Conservation (phyloP, 2,113 vertebrate genomes). For the Rhinolophus sinicus region DNA sequence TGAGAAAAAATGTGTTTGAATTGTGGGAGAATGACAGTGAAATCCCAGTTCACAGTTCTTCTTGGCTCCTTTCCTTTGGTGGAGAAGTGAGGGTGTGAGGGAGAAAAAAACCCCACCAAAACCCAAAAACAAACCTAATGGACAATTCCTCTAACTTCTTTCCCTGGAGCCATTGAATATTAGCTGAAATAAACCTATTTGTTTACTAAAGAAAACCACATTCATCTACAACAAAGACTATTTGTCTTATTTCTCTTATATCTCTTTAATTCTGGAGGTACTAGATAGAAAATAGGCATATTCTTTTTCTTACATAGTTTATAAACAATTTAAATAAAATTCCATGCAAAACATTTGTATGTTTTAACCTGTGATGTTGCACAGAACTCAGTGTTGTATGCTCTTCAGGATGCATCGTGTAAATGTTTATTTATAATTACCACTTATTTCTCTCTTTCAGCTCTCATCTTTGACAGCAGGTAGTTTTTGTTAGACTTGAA, state of each 20-base stretch:
- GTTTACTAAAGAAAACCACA: slow-evolving; percentile 13
- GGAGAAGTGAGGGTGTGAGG: neutral
- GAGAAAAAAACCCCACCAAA: neutral
- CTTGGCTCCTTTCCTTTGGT: neutral
- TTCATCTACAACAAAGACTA: neutral
- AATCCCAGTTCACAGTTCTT: neutral
- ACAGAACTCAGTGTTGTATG: neutral
- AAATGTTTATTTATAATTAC: neutral
- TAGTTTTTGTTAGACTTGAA: slow-evolving; percentile 24
- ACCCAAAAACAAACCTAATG: neutral
- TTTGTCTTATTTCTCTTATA: neutral
- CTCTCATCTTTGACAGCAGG: neutral
- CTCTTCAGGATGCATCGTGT: neutral
- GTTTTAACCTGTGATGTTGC: neutral
- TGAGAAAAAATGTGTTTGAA: neutral
- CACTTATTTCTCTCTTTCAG: neutral
- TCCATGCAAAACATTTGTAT: neutral
- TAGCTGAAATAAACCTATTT: slow-evolving; percentile 23
- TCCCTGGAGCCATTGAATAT: neutral
- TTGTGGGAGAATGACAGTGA: slow-evolving; percentile 1
- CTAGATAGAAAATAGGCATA: neutral
- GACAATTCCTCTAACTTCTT: neutral
- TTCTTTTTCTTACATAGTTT: slow-evolving; percentile 14
- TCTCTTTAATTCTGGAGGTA: slow-evolving; percentile 16
- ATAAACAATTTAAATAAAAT: slow-evolving; percentile 4